Base-by-base conservation (phyloP, 1,140 invertebrate genomes). In the Hyles vespertilio region DNA sequence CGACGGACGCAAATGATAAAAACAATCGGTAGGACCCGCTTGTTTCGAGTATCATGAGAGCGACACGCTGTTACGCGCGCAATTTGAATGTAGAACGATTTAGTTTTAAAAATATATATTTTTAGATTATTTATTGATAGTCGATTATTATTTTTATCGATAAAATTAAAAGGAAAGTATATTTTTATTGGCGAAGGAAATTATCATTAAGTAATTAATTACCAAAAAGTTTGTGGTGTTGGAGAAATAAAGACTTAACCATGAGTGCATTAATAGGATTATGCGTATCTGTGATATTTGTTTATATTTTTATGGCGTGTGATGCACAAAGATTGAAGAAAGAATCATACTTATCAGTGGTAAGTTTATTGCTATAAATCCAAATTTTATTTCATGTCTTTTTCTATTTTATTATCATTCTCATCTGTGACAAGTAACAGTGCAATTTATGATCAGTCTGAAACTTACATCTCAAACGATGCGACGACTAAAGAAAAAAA, bases 281-380 rank as follows among this genome's bases (percentile, higher is more conserved):
- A 34, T 34, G 32, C 34, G 10, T 40, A 53, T 12, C 36, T 3
- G 11, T 11, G 7, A 34, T 44, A 43, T 40, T 53, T 11, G 2
- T 40, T 5, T 34, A 53, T 11, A 22, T 53, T 34, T n/a, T 12
- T n/a, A 12, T 22, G 10, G 51, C 22, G 51, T 43, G 11, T 22
- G 5, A 10, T 10, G 40, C 40, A 1, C 36, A 7, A 22, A 51
- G 3, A 7, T 11, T 34, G 6, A 22, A 11, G 7, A 53, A 53
- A 44, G 11, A 53, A n/a, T n/a, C 51, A 32, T 53, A 53, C 11
- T 40, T 43, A 43, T 53, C 51, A 43, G 51, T 53, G 51, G 51
- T 53, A 43, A 53, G 51, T 53, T 4, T 9, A 47, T 5, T 22
- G 4, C 9, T 5, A 36, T 9, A 50, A 50, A 11, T 50, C 11